Percentiles rank a stretch among this genome's conserved stretches.
These are phyloP conservation scores for Actinemys pallida DNA, from an alignment of 2,113 vertebrate species.

Conservation along the genomic window DNA sequence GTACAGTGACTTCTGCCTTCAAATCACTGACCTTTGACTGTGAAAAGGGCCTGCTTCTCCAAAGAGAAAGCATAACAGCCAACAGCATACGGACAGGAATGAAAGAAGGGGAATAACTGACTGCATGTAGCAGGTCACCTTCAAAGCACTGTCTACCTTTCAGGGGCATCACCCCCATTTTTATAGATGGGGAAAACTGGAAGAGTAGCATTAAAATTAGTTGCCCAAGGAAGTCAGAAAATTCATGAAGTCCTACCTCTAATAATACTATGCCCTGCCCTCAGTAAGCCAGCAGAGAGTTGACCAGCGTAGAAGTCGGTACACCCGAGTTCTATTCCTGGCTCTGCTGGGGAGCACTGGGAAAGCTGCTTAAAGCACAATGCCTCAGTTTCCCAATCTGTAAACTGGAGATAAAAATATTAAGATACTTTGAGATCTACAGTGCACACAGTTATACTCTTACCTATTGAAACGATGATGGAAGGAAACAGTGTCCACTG, in stretches of 20 bases:
- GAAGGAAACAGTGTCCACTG: neutral
- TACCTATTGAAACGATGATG: neutral
- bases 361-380: neutral
- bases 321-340: neutral
- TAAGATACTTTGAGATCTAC: neutral
- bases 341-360: accelerated
- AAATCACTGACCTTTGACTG: accelerated
- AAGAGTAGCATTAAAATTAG: neutral
- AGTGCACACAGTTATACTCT: neutral
- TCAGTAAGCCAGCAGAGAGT: neutral
- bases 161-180: neutral
- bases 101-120: neutral
- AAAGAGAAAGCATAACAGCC: accelerated
- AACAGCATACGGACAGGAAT: accelerated
- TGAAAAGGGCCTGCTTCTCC: neutral
- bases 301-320: accelerated
- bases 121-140: neutral
- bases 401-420: neutral
- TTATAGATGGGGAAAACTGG: neutral
- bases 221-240: neutral
- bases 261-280: accelerated
- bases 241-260: neutral
- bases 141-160: neutral
- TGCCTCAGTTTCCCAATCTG: neutral
- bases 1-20: neutral